phyloP scores from a whole-genome alignment of 2,113 vertebrate genomes.

The Perca fluviatilis region DNA sequence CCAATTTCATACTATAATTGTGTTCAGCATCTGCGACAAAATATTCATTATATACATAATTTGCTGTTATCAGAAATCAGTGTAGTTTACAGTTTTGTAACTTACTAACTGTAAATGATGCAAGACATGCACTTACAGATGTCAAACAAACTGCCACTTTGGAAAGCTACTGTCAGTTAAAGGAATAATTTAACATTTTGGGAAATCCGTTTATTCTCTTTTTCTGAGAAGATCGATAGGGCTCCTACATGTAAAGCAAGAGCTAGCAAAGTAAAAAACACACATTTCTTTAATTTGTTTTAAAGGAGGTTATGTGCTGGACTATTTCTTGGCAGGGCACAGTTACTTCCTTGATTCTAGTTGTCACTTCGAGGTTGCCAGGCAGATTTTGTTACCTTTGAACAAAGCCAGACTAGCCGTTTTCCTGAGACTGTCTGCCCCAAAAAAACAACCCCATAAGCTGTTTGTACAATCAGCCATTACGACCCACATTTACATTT shows the following conservation, averaged over 20 bases:
- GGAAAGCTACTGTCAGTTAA: not conserved
- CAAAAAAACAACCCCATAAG: too few species aligned
- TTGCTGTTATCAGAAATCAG: not conserved
- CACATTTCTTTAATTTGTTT: not conserved
- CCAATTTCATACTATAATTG: not conserved
- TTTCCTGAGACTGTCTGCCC: not conserved
- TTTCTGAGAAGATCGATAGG: not conserved
- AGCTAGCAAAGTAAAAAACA: not conserved
- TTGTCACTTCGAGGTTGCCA: not conserved
- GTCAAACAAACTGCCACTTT: not conserved
- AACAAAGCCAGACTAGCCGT: not conserved
- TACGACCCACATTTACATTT: too few species aligned
- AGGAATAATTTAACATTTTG: too few species aligned
- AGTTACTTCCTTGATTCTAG: not conserved
- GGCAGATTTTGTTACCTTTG: not conserved
- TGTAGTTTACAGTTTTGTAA: not conserved
- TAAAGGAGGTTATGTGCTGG: not conserved
- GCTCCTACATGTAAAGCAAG: not conserved
- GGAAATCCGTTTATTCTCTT: too few species aligned
- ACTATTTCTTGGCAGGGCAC: not conserved
- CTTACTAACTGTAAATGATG: not conserved
- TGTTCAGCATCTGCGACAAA: not conserved
- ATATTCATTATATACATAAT: not conserved
- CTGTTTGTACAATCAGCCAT: too few species aligned
- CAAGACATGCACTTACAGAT: not conserved